Percentiles rank a stretch among this genome's conserved stretches.
Evolutionary conservation across 2,113 vertebrate species (phyloP).

Genomic region (Caracal caracal): DNA sequence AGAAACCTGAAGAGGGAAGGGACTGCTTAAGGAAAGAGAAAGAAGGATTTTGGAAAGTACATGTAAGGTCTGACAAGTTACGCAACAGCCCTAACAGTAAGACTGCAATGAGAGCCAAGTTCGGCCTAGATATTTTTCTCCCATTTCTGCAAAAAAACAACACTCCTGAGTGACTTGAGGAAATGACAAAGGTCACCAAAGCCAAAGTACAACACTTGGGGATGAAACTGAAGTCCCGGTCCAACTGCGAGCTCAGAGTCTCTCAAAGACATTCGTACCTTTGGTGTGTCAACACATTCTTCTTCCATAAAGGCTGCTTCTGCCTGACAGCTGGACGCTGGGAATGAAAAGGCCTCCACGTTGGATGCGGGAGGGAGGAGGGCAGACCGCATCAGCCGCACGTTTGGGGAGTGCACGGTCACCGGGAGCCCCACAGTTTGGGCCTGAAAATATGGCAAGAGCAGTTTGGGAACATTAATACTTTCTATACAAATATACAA

Average conservation of each 20-base stretch:
- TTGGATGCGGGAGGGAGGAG: slow-evolving; percentile 88
- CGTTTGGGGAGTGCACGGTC: slow-evolving; percentile 88
- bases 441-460: slow-evolving; percentile 82
- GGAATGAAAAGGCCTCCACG: slow-evolving; percentile 91
- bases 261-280: slow-evolving; percentile 85
- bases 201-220: neutral
- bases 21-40: neutral
- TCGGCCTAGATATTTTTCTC: neutral
- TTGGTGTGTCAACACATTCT: slow-evolving; percentile 94
- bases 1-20: neutral
- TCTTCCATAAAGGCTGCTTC: slow-evolving; percentile 95
- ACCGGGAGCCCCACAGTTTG: slow-evolving; percentile 90
- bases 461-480: neutral
- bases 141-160: neutral
- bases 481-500: neutral
- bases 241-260: neutral
- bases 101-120: neutral
- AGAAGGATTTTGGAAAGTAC: neutral
- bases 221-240: neutral
- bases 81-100: rapidly evolving
- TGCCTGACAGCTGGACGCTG: slow-evolving; percentile 86
- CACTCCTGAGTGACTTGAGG: neutral
- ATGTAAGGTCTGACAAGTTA: neutral
- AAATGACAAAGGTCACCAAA: slow-evolving; percentile 12
- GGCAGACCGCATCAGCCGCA: slow-evolving; percentile 91